Conservation (phyloP, 2,797 vertebrate species). For the Propithecus perrieri region DNA sequence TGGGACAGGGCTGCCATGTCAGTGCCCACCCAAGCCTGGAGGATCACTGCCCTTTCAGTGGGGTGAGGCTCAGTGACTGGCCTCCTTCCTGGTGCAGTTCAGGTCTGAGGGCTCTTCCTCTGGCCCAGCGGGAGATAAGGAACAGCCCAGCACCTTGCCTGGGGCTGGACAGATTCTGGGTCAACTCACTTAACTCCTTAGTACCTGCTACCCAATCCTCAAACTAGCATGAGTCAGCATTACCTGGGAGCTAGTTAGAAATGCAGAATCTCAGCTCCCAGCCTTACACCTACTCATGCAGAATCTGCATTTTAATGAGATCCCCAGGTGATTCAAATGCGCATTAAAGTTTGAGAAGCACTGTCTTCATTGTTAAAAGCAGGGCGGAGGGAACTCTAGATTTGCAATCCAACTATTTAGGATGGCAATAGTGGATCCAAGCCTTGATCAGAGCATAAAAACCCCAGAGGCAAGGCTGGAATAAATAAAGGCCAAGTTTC, state of each 20-base stretch:
- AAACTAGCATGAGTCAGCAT: not conserved
- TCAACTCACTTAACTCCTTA: not conserved
- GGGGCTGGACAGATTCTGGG: not conserved
- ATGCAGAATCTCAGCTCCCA: not conserved
- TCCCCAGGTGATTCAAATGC: not conserved
- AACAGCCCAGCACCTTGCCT: not conserved
- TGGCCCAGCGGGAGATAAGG: not conserved
- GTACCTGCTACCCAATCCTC: not conserved
- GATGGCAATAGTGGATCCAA: not conserved
- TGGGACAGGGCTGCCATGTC: not conserved
- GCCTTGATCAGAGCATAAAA: not conserved
- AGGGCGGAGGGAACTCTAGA: not conserved
- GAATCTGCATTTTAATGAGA: constrained; percentile 57
- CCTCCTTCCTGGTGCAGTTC: not conserved
- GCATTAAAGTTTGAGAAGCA: not conserved
- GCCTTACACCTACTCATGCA: not conserved
- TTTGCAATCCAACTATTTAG: not conserved
- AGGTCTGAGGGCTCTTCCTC: not conserved
- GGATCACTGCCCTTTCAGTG: not conserved
- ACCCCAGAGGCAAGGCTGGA: not conserved
- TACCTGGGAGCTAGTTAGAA: constrained; percentile 7
- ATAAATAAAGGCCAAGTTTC: not conserved
- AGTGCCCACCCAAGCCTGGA: not conserved
- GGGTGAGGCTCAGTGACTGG: not conserved
- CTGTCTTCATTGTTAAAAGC: not conserved